A percentile compares a stretch with the other conserved stretches of the same genome.
These are phyloP conservation scores for Trachemys scripta DNA, from an alignment of 2,113 vertebrate genomes.

Conservation along the genomic window DNA sequence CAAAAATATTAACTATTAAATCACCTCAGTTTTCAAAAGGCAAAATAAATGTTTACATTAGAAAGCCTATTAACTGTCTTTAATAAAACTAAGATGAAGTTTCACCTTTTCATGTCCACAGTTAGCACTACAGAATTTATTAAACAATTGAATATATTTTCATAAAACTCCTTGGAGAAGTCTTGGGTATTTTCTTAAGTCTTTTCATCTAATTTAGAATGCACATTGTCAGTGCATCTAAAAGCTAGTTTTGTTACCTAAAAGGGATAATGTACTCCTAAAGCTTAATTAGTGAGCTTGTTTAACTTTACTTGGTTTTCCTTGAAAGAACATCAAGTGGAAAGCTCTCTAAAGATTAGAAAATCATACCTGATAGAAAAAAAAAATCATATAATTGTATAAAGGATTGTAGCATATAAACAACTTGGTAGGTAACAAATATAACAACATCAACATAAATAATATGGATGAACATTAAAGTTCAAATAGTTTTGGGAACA, in stretches of 20 bases:
- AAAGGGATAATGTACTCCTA: neutral
- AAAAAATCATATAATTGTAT: neutral
- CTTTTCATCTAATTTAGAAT: neutral
- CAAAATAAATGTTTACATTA: neutral
- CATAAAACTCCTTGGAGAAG: neutral
- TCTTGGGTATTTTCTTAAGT: neutral
- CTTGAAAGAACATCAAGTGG: neutral
- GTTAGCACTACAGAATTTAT: neutral
- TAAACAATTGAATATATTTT: neutral
- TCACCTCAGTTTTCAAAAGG: slow-evolving; percentile 23
- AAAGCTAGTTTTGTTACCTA: neutral
- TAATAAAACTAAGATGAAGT: neutral
- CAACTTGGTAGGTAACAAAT: neutral
- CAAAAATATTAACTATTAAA: neutral
- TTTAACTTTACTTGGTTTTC: neutral
- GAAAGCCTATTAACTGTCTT: neutral
- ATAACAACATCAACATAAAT: neutral
- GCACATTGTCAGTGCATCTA: neutral
- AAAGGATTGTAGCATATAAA: neutral
- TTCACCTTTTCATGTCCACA: neutral
- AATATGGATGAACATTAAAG: too few species aligned
- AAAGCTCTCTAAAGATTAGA: neutral
- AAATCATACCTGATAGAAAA: neutral
- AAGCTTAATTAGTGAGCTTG: neutral
- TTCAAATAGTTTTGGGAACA: too few species aligned